Conservation (phyloP, 2,797 vertebrate genomes). For the Triplophysa yarkandensis region DNA sequence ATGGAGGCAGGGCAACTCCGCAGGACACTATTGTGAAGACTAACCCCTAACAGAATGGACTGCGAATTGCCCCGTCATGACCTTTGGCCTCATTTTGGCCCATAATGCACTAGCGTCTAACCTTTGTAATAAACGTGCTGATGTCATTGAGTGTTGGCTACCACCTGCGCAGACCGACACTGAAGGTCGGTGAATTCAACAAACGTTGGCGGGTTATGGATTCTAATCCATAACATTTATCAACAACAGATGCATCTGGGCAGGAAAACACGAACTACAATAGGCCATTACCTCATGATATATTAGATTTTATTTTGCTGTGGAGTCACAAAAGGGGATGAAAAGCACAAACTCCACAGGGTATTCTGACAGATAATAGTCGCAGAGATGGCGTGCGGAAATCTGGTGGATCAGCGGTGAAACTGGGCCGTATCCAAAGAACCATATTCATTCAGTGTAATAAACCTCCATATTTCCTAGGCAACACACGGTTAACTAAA, state of each 20-base stretch:
- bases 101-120: constrained; percentile 76
- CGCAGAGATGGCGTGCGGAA: constrained; percentile 36
- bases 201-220: constrained; percentile 43
- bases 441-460: constrained; percentile 42
- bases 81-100: constrained; percentile 76
- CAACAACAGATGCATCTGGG: constrained; percentile 49
- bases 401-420: constrained; percentile 52
- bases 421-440: constrained; percentile 46
- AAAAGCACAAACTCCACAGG: constrained; percentile 30
- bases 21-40: constrained; percentile 80
- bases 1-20: constrained; percentile 67
- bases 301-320: constrained; percentile 47
- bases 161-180: constrained; percentile 12
- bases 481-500: constrained; percentile 20
- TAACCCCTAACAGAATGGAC: constrained; percentile 76
- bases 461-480: constrained; percentile 28
- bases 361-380: constrained; percentile 56
- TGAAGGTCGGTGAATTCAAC: constrained; percentile 44
- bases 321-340: constrained; percentile 23
- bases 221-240: constrained; percentile 50
- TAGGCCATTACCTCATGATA: constrained; percentile 45
- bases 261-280: constrained; percentile 45
- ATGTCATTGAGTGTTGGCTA: constrained; percentile 25
- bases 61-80: constrained; percentile 90
- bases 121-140: constrained; percentile 59